Evolutionary conservation across 2,888 invertebrate species (phyloP).

Genomic region (Tethea ocularis): DNA sequence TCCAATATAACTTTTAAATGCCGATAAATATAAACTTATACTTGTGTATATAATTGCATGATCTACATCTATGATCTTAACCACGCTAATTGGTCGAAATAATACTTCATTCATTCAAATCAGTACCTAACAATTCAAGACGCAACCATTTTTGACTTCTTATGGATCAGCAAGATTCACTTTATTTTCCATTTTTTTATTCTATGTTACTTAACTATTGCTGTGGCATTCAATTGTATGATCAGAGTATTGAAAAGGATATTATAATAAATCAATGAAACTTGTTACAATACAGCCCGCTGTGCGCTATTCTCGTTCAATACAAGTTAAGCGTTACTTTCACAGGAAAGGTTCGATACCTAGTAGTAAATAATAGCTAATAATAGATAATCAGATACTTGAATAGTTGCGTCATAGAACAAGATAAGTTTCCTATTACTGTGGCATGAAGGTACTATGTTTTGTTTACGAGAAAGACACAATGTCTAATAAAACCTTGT

Average conservation of each 20-base stretch:
- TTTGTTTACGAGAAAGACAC: background rate
- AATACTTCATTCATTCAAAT: too few species aligned
- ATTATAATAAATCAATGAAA: slow-evolving; percentile 5
- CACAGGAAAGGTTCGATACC: slow-evolving; percentile 38
- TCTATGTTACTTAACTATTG: background rate
- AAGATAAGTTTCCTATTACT: background rate
- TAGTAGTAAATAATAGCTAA: slow-evolving; percentile 28
- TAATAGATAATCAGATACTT: slow-evolving; percentile 24
- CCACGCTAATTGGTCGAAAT: too few species aligned
- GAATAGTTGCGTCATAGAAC: background rate
- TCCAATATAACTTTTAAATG: too few species aligned
- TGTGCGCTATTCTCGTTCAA: slow-evolving; percentile 1
- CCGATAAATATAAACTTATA: too few species aligned
- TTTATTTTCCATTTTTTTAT: background rate
- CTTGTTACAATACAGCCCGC: background rate
- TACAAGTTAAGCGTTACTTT: slow-evolving; percentile 33
- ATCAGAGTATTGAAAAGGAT: background rate
- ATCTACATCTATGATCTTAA: too few species aligned
- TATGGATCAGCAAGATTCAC: too few species aligned
- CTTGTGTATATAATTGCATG: too few species aligned
- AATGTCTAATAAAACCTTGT: background rate
- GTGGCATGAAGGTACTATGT: background rate
- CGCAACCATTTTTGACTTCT: too few species aligned
- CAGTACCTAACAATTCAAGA: too few species aligned
- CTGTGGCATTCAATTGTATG: background rate